A percentile compares a stretch with the other conserved stretches of the same genome.
phyloP scores from a whole-genome alignment of 2,888 invertebrate genomes.

The Eurytoma adleriae region DNA sequence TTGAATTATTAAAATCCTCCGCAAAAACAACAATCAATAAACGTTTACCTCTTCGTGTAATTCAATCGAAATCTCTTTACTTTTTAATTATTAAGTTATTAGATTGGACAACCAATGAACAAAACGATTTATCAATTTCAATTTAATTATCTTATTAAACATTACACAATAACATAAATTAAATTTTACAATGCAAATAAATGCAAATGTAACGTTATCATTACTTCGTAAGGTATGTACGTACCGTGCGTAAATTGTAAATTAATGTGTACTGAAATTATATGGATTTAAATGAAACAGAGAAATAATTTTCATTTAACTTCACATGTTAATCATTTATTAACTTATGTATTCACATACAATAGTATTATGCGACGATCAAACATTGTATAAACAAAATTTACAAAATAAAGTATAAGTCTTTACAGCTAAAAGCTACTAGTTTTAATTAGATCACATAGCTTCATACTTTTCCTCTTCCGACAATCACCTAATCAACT shows the following conservation, averaged over 20 bases:
- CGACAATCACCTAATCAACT: slow-evolving; percentile 31
- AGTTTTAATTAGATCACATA: slow-evolving; percentile 75
- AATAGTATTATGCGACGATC: slow-evolving; percentile 76
- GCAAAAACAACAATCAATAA: not conserved
- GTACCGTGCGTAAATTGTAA: too few relatives aligned
- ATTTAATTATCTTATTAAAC: too few relatives aligned
- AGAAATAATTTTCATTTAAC: slow-evolving; percentile 61
- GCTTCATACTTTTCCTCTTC: slow-evolving; percentile 72
- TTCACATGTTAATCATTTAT: slow-evolving; percentile 76
- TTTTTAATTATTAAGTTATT: too few relatives aligned
- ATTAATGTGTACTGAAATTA: not conserved
- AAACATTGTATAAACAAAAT: slow-evolving; percentile 77
- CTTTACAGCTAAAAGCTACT: slow-evolving; percentile 76
- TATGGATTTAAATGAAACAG: not conserved
- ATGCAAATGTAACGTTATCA: too few relatives aligned
- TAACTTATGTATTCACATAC: slow-evolving; percentile 76
- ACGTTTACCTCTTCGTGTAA: slow-evolving; percentile 70
- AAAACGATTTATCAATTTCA: too few relatives aligned
- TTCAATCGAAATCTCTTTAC: too few relatives aligned
- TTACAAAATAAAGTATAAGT: slow-evolving; percentile 76
- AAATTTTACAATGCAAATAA: too few relatives aligned
- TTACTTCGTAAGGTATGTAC: too few relatives aligned
- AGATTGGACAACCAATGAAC: too few relatives aligned
- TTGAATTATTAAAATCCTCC: slow-evolving; percentile 15
- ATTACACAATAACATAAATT: too few relatives aligned